These are phyloP conservation scores for Dolichomitus sp. DNA, from an alignment of 2,888 invertebrate species.

Conservation along the genomic window DNA sequence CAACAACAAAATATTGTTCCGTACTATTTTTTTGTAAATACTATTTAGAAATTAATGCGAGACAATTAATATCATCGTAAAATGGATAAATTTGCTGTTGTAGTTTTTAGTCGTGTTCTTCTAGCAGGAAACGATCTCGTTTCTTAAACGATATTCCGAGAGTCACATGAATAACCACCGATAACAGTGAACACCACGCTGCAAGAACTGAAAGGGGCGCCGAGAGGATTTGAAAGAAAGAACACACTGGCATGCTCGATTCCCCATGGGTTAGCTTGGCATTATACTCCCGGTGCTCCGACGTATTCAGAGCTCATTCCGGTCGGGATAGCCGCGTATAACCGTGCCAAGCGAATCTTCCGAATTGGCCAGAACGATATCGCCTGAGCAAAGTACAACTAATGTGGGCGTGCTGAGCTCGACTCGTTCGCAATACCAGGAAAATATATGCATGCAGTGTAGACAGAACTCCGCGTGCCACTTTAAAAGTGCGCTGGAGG, in stretches of 20 bases:
- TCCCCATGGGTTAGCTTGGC: conserved; percentile 52
- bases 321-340: conserved; percentile 60
- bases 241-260: conserved; percentile 42
- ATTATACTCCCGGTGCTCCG: conserved; percentile 55
- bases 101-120: conserved; percentile 23
- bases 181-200: conserved; percentile 35
- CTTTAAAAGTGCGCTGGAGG: conserved; percentile 13
- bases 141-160: conserved; percentile 55
- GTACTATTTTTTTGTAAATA: too few relatives aligned
- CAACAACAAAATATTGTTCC: too few relatives aligned
- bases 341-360: conserved; percentile 70
- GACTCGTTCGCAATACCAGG: conserved; percentile 41
- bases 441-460: conserved; percentile 33
- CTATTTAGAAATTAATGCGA: background rate
- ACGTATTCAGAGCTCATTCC: conserved; percentile 66
- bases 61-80: background rate
- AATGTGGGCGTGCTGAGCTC: conserved; percentile 54
- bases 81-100: background rate
- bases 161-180: conserved; percentile 61
- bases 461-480: conserved; percentile 12
- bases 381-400: conserved; percentile 60
- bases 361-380: conserved; percentile 69
- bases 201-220: conserved; percentile 45
- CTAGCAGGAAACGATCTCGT: conserved; percentile 48
- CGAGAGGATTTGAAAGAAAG: conserved; percentile 62